Evolutionary conservation across 2,797 vertebrate species (phyloP).

Genomic region (Melopsittacus undulatus): DNA sequence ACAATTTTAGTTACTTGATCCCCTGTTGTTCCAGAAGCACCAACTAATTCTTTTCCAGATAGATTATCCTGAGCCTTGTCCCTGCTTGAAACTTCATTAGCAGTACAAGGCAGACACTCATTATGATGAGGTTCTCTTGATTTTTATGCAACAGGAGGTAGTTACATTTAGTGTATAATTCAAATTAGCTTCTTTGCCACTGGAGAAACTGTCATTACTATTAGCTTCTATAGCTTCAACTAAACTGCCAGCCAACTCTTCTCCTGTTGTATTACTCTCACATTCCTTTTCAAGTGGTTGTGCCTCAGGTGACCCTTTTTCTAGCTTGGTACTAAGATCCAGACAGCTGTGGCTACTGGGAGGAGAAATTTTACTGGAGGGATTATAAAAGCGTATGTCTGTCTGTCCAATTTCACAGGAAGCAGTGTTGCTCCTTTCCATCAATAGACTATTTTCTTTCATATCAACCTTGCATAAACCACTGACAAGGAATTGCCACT

Average conservation of each 20-base stretch:
- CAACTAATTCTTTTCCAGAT: slow-evolving; percentile 35
- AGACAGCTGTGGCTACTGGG: neutral
- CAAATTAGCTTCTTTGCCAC: neutral
- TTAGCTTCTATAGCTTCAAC: neutral
- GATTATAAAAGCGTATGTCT: neutral
- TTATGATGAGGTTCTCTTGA: neutral
- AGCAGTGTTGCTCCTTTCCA: neutral
- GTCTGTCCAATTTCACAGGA: neutral
- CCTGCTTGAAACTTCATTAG: neutral
- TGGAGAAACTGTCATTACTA: neutral
- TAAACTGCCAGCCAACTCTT: neutral
- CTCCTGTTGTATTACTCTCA: neutral
- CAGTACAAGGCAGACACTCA: slow-evolving; percentile 3
- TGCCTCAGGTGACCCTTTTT: neutral
- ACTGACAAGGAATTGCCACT: neutral
- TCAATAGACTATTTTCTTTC: neutral
- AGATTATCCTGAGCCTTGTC: slow-evolving; percentile 25
- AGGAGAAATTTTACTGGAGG: neutral
- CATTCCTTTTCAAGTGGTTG: slow-evolving; percentile 26
- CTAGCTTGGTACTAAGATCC: neutral
- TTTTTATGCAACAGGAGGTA: slow-evolving; percentile 16
- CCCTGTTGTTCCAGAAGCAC: neutral
- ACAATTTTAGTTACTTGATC: neutral
- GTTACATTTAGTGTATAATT: neutral
- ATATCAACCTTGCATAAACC: neutral